phyloP scores from a whole-genome alignment of 2,888 invertebrate species.

The Brachycybe producta region DNA sequence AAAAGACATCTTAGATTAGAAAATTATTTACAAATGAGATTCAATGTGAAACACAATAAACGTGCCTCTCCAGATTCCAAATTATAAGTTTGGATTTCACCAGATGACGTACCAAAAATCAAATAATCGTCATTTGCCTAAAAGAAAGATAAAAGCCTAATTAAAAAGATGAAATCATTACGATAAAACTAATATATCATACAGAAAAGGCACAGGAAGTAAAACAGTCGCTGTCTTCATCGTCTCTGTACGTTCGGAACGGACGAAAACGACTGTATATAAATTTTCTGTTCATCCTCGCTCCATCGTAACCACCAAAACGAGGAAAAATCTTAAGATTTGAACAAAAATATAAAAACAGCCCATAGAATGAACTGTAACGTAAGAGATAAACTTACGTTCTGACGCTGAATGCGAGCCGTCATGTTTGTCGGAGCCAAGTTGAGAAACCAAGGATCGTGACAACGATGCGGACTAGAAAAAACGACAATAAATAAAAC shows the following conservation, averaged over 20 bases:
- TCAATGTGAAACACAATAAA: neutral
- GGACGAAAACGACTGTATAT: conserved; percentile 72
- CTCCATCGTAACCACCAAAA: conserved; percentile 41
- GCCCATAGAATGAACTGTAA: neutral
- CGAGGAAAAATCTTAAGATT: conserved; percentile 36
- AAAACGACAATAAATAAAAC: conserved; percentile 17
- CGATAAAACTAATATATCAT: conserved; percentile 19
- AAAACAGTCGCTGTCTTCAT: conserved; percentile 56
- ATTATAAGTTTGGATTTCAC: conserved; percentile 81
- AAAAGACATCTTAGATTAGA: conserved; percentile 20
- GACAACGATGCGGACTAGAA: conserved; percentile 85
- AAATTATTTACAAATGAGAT: conserved; percentile 3
- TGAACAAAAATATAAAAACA: conserved; percentile 20
- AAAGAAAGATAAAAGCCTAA: conserved; percentile 19
- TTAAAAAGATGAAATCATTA: no score
- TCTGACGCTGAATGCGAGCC: conserved; percentile 45
- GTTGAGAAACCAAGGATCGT: conserved; percentile 61
- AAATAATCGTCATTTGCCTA: conserved; percentile 49
- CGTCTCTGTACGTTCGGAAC: conserved; percentile 52
- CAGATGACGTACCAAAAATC: conserved; percentile 79
- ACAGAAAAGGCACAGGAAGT: conserved; percentile 56
- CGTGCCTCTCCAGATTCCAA: conserved; percentile 52
- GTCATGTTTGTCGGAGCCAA: conserved; percentile 58
- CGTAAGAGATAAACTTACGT: conserved; percentile 28
- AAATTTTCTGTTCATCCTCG: conserved; percentile 60